Percentiles rank a stretch among this genome's conserved stretches.
phyloP scores from a whole-genome alignment of 2,113 vertebrate species.

The Saguinus imperator region DNA sequence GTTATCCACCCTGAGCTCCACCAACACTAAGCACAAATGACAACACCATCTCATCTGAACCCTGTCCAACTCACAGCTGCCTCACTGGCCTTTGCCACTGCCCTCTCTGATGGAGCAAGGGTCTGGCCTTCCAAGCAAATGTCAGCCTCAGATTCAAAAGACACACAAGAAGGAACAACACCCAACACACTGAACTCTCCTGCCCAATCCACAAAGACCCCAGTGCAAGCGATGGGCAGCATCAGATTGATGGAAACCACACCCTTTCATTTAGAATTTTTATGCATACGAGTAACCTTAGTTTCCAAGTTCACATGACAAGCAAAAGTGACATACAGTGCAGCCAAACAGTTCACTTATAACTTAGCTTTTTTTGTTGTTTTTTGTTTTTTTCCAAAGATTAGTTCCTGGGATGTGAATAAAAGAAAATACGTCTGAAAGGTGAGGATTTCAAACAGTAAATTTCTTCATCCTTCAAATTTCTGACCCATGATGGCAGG shows the following conservation, averaged over 20 bases:
- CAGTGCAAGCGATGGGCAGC: slow-evolving; percentile 81
- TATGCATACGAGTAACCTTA: slow-evolving; percentile 85
- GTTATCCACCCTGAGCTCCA: slow-evolving; percentile 31
- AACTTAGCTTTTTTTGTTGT: slow-evolving; percentile 81
- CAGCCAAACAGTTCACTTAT: slow-evolving; percentile 88
- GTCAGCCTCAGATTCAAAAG: slow-evolving; percentile 67
- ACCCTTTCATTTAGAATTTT: slow-evolving; percentile 80
- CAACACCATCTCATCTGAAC: not conserved
- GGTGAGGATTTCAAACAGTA: slow-evolving; percentile 81
- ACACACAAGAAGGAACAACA: slow-evolving; percentile 69
- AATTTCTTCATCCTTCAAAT: slow-evolving; percentile 82
- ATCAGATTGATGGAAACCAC: slow-evolving; percentile 81
- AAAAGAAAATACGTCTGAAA: slow-evolving; percentile 84
- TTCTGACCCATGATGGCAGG: slow-evolving; percentile 77
- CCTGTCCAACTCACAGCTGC: slow-evolving; percentile 11
- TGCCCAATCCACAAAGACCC: slow-evolving; percentile 78
- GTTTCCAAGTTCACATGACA: slow-evolving; percentile 86
- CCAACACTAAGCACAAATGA: not conserved
- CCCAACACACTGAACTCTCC: slow-evolving; percentile 69
- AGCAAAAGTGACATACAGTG: slow-evolving; percentile 90
- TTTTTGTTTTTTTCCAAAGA: slow-evolving; percentile 74
- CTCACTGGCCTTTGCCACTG: slow-evolving; percentile 46
- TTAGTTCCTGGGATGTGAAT: slow-evolving; percentile 83
- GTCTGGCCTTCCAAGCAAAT: slow-evolving; percentile 70
- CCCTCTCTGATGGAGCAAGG: slow-evolving; percentile 24